These are phyloP conservation scores for Paralvinella palmiformis DNA, from an alignment of 1,140 invertebrate genomes.

Conservation along the genomic window DNA sequence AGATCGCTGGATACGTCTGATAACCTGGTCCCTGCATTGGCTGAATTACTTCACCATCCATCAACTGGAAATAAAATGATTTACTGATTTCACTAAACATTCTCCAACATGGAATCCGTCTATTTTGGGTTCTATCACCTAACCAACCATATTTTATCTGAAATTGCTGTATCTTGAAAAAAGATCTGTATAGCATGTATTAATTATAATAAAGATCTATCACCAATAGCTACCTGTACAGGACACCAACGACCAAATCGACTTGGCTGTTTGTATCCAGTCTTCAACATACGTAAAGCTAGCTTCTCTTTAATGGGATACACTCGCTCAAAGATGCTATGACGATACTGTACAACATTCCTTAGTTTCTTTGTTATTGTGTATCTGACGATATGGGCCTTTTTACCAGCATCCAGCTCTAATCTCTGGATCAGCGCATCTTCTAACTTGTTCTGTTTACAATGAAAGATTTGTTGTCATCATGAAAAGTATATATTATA, in stretches of 20 bases:
- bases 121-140: too few relatives aligned
- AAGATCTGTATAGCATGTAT: background rate
- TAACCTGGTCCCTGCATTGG: slow-evolving; percentile 43
- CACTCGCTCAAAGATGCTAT: slow-evolving; percentile 48
- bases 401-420: slow-evolving; percentile 39
- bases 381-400: slow-evolving; percentile 47
- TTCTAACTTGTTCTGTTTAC: slow-evolving; percentile 39
- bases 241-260: slow-evolving; percentile 51
- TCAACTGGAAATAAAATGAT: slow-evolving; percentile 32
- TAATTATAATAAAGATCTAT: background rate
- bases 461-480: too few relatives aligned
- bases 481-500: too few relatives aligned
- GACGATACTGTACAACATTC: slow-evolving; percentile 36
- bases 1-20: slow-evolving; percentile 40
- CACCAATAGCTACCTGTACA: slow-evolving; percentile 34
- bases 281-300: slow-evolving; percentile 40
- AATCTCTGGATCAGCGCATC: slow-evolving; percentile 42
- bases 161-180: background rate
- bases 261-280: slow-evolving; percentile 49
- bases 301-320: slow-evolving; percentile 42
- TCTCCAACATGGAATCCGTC: too few relatives aligned
- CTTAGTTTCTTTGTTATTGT: slow-evolving; percentile 41
- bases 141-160: too few relatives aligned
- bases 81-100: too few relatives aligned
- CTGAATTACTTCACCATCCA: slow-evolving; percentile 45